Percentiles rank a stretch among this genome's conserved stretches.
phyloP scores from a whole-genome alignment of 2,797 vertebrate genomes.

The Pyrocephalus nanus region DNA sequence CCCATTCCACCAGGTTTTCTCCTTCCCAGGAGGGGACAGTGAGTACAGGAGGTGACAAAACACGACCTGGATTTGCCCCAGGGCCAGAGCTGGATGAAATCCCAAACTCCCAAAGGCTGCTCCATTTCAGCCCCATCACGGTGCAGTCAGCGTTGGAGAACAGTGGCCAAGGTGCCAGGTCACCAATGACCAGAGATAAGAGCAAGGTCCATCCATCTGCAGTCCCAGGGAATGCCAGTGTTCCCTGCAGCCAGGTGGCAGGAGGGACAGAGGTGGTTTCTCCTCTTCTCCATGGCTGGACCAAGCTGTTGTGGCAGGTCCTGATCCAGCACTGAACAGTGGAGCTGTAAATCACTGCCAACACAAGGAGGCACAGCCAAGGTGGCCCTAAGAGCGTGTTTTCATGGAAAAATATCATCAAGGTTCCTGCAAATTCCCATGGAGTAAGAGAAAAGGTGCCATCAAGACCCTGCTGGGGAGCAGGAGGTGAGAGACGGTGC shows the following conservation, averaged over 20 bases:
- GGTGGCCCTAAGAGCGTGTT: fast-evolving
- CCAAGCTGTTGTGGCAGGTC: not conserved
- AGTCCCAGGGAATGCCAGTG: not conserved
- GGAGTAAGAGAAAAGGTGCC: not conserved
- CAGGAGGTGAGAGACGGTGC: not conserved
- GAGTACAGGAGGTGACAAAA: not conserved
- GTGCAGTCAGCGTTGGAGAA: fast-evolving
- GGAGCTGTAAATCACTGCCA: not conserved
- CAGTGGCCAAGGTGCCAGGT: not conserved
- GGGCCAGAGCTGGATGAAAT: not conserved
- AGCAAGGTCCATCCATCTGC: not conserved
- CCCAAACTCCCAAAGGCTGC: fast-evolving
- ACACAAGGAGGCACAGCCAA: not conserved
- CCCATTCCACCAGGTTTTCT: not conserved
- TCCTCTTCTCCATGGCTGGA: not conserved
- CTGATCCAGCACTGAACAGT: fast-evolving
- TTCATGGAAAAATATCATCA: not conserved
- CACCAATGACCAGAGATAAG: not conserved
- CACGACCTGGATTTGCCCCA: not conserved
- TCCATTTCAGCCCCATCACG: not conserved
- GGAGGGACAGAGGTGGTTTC: not conserved
- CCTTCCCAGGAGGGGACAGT: not conserved
- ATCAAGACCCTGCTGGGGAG: not conserved
- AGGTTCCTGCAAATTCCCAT: not conserved
- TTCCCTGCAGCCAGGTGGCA: not conserved